A percentile compares a stretch with the other conserved stretches of the same genome.
These are phyloP conservation scores for Aproaerema taeniolella DNA, from an alignment of 2,888 invertebrate species.

Conservation along the genomic window DNA sequence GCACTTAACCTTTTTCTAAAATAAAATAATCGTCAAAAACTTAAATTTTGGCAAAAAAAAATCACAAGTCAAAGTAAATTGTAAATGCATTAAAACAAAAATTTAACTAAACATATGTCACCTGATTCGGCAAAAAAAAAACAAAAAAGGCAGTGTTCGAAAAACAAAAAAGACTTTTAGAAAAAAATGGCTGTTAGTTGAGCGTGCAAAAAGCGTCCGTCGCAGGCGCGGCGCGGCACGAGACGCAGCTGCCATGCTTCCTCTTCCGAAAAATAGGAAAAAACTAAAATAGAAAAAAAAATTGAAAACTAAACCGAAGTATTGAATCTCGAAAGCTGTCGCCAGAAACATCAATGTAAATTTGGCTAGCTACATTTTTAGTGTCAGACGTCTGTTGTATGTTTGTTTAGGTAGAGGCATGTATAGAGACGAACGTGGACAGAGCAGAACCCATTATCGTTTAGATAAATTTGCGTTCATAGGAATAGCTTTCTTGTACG, in stretches of 20 bases:
- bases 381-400: no score
- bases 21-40: conserved; percentile 8
- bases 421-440: no score
- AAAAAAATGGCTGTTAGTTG: conserved; percentile 51
- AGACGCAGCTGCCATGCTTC: conserved; percentile 70
- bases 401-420: no score
- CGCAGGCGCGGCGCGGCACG: conserved; percentile 55
- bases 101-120: conserved; percentile 24
- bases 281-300: conserved; percentile 29
- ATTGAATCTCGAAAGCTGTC: conserved; percentile 57
- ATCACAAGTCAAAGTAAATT: neutral
- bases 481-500: no score
- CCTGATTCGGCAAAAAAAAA: conserved; percentile 23
- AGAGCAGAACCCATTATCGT: no score
- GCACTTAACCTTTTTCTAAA: conserved; percentile 19
- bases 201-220: conserved; percentile 57
- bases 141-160: conserved; percentile 38
- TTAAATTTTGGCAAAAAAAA: neutral
- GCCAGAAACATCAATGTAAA: conserved; percentile 42
- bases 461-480: no score
- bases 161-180: conserved; percentile 36
- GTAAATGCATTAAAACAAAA: conserved; percentile 15
- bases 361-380: no score
- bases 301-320: no score
- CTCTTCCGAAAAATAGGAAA: conserved; percentile 64